These are phyloP conservation scores for Serinus canaria DNA, from an alignment of 2,113 vertebrate genomes.

Conservation along the genomic window DNA sequence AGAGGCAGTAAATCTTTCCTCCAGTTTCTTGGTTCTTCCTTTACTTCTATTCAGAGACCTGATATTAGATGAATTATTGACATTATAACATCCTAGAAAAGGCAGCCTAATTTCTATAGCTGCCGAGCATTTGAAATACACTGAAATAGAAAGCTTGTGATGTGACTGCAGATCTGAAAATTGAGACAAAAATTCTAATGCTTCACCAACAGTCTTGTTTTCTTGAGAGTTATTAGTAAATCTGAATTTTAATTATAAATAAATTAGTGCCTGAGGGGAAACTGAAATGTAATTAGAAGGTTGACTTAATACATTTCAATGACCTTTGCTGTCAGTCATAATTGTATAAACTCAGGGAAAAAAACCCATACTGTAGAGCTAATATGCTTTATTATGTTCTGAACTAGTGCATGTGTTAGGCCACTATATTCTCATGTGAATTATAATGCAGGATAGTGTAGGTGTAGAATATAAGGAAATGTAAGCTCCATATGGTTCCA, in stretches of 20 bases:
- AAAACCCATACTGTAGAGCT: background rate
- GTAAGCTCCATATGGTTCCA: background rate
- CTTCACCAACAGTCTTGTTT: background rate
- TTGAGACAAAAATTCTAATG: background rate
- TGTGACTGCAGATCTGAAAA: background rate
- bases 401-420: background rate
- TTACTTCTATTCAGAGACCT: background rate
- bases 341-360: background rate
- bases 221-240: background rate
- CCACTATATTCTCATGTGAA: background rate
- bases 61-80: background rate
- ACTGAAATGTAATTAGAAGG: background rate
- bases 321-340: slow-evolving; percentile 5
- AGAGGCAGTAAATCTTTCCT: background rate
- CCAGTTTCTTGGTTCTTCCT: background rate
- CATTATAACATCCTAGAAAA: background rate
- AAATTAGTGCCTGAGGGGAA: background rate
- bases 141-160: background rate
- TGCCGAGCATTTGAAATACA: background rate
- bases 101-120: background rate
- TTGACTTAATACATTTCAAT: background rate
- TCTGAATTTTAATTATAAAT: background rate
- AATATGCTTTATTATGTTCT: background rate
- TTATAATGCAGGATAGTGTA: background rate
- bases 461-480: background rate